Evolutionary conservation across 2,888 invertebrate genomes (phyloP).

Genomic region (Drosophila antonietae): DNA sequence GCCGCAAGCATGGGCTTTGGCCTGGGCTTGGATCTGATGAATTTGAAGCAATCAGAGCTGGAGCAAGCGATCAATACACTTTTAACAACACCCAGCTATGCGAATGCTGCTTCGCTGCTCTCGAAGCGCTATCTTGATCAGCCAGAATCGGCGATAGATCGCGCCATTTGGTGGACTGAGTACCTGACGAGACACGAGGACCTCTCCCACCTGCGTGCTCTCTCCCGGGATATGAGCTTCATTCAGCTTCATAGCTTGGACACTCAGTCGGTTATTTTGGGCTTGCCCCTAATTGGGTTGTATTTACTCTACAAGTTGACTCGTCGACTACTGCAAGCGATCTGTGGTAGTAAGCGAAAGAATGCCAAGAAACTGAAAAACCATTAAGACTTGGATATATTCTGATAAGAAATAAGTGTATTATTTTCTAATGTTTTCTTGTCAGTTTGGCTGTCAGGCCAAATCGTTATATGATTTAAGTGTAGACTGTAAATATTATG

Average conservation of each 20-base stretch:
- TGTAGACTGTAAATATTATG: not conserved
- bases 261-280: slow-evolving; percentile 61
- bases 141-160: slow-evolving; percentile 74
- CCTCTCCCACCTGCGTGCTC: slow-evolving; percentile 71
- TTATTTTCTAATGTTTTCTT: not conserved
- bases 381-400: slow-evolving; percentile 8
- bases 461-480: not conserved
- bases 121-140: slow-evolving; percentile 80
- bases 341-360: slow-evolving; percentile 11
- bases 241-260: slow-evolving; percentile 75
- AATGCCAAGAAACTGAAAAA: slow-evolving; percentile 40
- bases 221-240: slow-evolving; percentile 53
- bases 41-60: slow-evolving; percentile 45
- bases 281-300: slow-evolving; percentile 30
- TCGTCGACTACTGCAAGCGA: slow-evolving; percentile 7
- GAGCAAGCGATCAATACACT: slow-evolving; percentile 57
- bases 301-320: slow-evolving; percentile 5
- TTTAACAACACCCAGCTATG: slow-evolving; percentile 61
- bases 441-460: not conserved
- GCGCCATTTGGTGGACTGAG: slow-evolving; percentile 83
- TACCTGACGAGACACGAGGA: slow-evolving; percentile 81
- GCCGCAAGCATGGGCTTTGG: slow-evolving; percentile 78
- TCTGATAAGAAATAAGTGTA: not conserved
- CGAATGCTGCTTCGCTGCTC: slow-evolving; percentile 45
- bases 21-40: slow-evolving; percentile 56